phyloP scores from a whole-genome alignment of 2,797 vertebrate species.

The Hypotaenidia okinawae region DNA sequence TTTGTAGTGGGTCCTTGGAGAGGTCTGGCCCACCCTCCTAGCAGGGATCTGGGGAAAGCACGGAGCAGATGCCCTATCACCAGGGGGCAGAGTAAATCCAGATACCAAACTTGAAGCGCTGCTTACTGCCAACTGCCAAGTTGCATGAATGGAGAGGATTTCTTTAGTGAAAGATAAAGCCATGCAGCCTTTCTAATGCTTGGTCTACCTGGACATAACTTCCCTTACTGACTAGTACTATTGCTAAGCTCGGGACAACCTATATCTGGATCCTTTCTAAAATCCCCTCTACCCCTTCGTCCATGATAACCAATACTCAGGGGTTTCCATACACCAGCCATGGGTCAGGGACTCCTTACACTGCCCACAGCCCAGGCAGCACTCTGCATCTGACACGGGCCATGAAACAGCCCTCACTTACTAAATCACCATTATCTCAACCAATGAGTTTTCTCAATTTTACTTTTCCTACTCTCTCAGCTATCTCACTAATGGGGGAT shows the following conservation, averaged over 20 bases:
- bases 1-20: background rate
- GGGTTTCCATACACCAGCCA: background rate
- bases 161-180: background rate
- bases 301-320: background rate
- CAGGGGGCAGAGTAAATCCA: background rate
- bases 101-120: background rate
- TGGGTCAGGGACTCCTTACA: background rate
- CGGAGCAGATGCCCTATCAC: background rate
- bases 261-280: background rate
- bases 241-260: background rate
- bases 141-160: background rate
- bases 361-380: background rate
- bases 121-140: background rate
- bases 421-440: background rate
- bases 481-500: background rate
- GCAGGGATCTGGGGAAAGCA: background rate
- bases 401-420: background rate
- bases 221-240: background rate
- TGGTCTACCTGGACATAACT: background rate
- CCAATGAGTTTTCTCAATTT: background rate
- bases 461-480: background rate
- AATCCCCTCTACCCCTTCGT: background rate
- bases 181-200: background rate
- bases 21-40: background rate
- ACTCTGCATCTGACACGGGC: background rate